Conservation (phyloP, 2,113 vertebrate genomes). For the Mormoops blainvillei region DNA sequence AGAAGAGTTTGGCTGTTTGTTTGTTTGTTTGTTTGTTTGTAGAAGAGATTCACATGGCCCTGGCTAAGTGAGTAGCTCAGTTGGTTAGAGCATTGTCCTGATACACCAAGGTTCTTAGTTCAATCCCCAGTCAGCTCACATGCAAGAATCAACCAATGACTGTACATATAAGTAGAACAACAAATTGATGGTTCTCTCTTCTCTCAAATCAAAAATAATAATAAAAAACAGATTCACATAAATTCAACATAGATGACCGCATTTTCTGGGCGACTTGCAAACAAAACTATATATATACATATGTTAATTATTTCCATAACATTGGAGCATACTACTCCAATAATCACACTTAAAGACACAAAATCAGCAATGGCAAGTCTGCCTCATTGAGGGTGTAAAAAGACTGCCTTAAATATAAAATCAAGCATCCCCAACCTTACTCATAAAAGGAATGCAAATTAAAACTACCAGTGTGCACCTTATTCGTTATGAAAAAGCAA, state of each 20-base stretch:
- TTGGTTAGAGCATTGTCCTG: no score
- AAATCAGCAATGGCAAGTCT: conserved; percentile 28
- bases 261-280: conserved; percentile 52
- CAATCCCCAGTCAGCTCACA: no score
- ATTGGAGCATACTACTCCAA: not conserved
- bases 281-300: conserved; percentile 38
- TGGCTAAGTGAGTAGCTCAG: no score
- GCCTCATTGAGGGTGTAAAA: conserved; percentile 19
- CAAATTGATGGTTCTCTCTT: no score
- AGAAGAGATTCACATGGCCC: conserved; percentile 48
- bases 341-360: conserved; percentile 33
- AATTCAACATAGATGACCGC: conserved; percentile 51
- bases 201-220: no score
- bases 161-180: no score
- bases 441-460: conserved; percentile 17
- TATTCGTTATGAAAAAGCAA: conserved; percentile 29
- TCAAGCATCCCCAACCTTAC: not conserved
- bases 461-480: not conserved
- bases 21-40: not conserved
- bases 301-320: conserved; percentile 38
- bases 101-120: no score
- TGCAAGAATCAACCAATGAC: no score
- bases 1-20: not conserved
- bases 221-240: not conserved
- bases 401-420: conserved; percentile 40